These are phyloP conservation scores for Pandemis corylana DNA, from an alignment of 2,888 invertebrate species.

Conservation along the genomic window DNA sequence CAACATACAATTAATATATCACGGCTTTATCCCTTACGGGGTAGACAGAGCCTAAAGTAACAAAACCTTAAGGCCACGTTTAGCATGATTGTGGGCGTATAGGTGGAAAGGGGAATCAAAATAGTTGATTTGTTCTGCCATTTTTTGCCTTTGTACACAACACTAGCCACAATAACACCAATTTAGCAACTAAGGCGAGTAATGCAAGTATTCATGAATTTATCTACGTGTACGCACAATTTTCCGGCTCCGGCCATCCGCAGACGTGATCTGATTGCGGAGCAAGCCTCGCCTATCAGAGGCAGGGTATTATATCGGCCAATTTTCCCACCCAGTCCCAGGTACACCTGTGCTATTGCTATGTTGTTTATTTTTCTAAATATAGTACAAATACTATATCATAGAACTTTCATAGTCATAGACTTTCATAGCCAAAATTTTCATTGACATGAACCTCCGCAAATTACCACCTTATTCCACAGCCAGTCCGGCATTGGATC, in stretches of 20 bases:
- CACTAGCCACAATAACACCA: slow-evolving; percentile 17
- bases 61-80: no score
- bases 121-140: not conserved
- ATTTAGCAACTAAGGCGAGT: slow-evolving; percentile 28
- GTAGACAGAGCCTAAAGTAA: no score
- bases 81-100: no score
- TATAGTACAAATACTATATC: not conserved
- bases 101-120: no score
- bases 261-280: slow-evolving; percentile 52
- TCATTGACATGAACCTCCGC: no score
- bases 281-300: slow-evolving; percentile 34
- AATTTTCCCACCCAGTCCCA: slow-evolving; percentile 1
- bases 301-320: slow-evolving; percentile 10
- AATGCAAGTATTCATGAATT: slow-evolving; percentile 53
- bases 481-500: no score
- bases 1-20: no score
- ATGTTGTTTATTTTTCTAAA: not conserved
- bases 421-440: no score
- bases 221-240: slow-evolving; percentile 53
- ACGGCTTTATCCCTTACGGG: no score
- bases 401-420: no score
- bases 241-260: slow-evolving; percentile 49
- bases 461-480: no score
- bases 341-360: slow-evolving; percentile 14
- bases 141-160: not conserved